Base-by-base conservation (phyloP, 2,797 vertebrate genomes). In the Spondyliosoma cantharus region DNA sequence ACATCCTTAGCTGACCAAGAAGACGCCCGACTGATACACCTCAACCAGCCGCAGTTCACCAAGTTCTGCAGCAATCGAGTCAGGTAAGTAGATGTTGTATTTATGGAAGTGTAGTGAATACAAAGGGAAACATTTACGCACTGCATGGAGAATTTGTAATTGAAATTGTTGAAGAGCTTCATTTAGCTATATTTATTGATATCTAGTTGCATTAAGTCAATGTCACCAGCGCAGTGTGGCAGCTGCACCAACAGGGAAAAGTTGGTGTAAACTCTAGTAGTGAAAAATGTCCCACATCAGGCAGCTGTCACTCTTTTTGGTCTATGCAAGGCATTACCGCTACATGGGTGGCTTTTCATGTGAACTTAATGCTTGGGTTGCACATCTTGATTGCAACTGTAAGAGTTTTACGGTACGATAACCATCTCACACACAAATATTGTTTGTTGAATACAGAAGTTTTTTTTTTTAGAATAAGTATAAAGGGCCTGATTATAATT, bases 11-110 rank as follows among this genome's bases (percentile, higher is more conserved):
- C 97, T 89, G 98, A 99, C 93, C 97, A 98, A 93, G 97, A 98
- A 75, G 97, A 99, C 90, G 91, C 96, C 59, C 95, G 98, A 89
- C 93, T 96, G 78, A 97, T 99, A 92, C 95, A 97, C 92, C 97
- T 99, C 93, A 99, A 98, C 92, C 98, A 97, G 86, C 97, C 94
- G 2, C 98, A 99, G 91, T 95, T 97, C 83, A 96, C 96, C 20
- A 99, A 97, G 91, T 99, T 99, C 94, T 99, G 98, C 95, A 96
- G 89, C 93, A 99, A 99, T 86, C 96, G 96, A 58, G 97, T 99
- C 94, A 99, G 98, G 98, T 96, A 91, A 92, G 86, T n/a, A 70
- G 57, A 53, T 2, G 4, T 20, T 69, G 15, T 12, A 16, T 52
- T 29, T 25, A 14, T 54, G 49, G 0, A 24, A 56, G 58, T 74